A percentile compares a stretch with the other conserved stretches of the same genome.
Evolutionary conservation across 2,113 vertebrate species (phyloP).

Genomic region (Bos javanicus): DNA sequence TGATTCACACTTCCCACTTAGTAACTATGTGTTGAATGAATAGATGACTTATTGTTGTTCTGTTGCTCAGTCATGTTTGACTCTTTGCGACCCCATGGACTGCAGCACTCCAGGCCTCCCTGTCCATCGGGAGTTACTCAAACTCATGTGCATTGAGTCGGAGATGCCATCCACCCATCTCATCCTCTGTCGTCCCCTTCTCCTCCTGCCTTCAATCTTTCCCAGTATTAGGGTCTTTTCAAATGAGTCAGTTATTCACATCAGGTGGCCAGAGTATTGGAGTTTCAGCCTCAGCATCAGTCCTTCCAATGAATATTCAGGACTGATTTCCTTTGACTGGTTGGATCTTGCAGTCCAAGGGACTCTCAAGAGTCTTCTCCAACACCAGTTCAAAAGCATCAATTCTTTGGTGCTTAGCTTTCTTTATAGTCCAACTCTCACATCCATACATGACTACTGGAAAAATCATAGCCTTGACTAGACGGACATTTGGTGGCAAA

Average conservation of each 20-base stretch:
- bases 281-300: background rate
- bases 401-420: background rate
- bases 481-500: background rate
- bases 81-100: background rate
- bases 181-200: background rate
- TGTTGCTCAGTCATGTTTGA: background rate
- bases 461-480: background rate
- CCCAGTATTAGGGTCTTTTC: background rate
- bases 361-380: background rate
- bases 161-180: background rate
- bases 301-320: background rate
- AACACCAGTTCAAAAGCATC: background rate
- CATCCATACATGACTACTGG: background rate
- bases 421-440: background rate
- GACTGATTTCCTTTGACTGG: background rate
- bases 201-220: background rate
- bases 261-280: background rate
- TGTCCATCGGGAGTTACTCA: background rate
- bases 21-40: background rate
- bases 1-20: background rate
- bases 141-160: accelerated
- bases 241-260: background rate
- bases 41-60: background rate
- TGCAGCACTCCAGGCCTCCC: background rate
- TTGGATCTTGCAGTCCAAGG: background rate